These are phyloP conservation scores for Sebastes steindachneri DNA, from an alignment of 2,797 vertebrate species.

Conservation along the genomic window DNA sequence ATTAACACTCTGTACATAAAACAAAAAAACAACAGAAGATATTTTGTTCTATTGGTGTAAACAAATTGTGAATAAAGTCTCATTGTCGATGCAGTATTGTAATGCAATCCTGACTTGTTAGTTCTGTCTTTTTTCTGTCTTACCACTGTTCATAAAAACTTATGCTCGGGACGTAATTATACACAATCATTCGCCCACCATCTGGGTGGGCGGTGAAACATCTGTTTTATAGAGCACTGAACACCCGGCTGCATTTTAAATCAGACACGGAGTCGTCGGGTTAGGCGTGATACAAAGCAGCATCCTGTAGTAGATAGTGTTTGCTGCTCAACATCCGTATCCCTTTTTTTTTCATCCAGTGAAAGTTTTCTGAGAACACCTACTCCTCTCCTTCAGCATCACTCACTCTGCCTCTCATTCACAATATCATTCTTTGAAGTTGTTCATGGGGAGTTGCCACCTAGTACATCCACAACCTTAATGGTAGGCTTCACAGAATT, in stretches of 20 bases:
- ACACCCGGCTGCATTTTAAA: constrained; percentile 21
- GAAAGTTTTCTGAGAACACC: background rate
- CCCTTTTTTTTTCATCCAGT: background rate
- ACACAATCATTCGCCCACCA: background rate
- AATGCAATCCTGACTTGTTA: constrained; percentile 39
- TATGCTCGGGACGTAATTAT: background rate
- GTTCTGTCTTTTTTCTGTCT: background rate
- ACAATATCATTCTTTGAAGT: background rate
- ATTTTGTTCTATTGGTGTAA: constrained; percentile 88
- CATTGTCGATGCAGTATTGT: constrained; percentile 79
- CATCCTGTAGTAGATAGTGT: background rate
- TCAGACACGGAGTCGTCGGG: background rate
- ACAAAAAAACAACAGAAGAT: constrained; percentile 75
- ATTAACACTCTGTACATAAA: constrained; percentile 78
- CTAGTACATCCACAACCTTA: background rate
- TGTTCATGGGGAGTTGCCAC: background rate
- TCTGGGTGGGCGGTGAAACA: constrained; percentile 25
- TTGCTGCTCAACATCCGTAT: background rate
- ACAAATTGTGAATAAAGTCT: constrained; percentile 87
- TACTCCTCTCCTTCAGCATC: background rate
- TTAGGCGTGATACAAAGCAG: background rate
- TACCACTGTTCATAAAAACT: background rate
- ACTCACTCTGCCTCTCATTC: background rate
- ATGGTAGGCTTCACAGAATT: background rate
- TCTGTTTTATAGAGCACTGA: constrained; percentile 21